Evolutionary conservation across 2,888 invertebrate genomes (phyloP), one percentile per base, ranked within the genome.

Genomic region (Deilephila porcellus): DNA sequence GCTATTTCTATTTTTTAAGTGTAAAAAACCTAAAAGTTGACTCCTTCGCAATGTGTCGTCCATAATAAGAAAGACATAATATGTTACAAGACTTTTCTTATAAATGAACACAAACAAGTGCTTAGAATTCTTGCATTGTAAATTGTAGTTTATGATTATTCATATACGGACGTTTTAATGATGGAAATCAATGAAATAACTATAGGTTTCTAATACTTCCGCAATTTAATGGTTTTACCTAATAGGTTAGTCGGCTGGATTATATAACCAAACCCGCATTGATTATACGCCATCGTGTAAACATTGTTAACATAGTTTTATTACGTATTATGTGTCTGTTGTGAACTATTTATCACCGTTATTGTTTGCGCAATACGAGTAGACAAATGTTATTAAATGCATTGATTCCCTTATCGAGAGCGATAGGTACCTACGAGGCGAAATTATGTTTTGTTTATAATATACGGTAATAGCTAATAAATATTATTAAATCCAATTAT

Each of bases 381-480:
- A 74, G 64, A 59, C 59, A 67, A 59, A 76, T 75, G 70, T 74
- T 71, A 76, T 77, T 75, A 77, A 76, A 73, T 74, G 70, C 72
- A 75, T 73, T 70, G 73, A 72, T 74, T 74, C 70, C 71, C 75
- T 77, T 76, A 75, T 77, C 77, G 64, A 62, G 72, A 8, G 70
- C 59, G 64, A 60, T 73, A 72, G 64, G 37, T 45, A 45, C 45
- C 45, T 45, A 45, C 11, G 45, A 11, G 25, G 72, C 56, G 37
- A 72, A 72, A 64, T 20, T 37, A 60, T 73, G 37, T 56, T 59
- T 73, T 73, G 59, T 73, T 73, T 67, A 45, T 73, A 60, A 34
- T 60, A 67, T 7, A 34, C 56, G 56, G n/a, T 59, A 72, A 19
- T 72, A 72, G 56, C 14, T 59, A 72, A 19, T 72, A 72, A 19